Conservation (phyloP, 2,113 vertebrate species). For the Lamprologus tigripictilis region DNA sequence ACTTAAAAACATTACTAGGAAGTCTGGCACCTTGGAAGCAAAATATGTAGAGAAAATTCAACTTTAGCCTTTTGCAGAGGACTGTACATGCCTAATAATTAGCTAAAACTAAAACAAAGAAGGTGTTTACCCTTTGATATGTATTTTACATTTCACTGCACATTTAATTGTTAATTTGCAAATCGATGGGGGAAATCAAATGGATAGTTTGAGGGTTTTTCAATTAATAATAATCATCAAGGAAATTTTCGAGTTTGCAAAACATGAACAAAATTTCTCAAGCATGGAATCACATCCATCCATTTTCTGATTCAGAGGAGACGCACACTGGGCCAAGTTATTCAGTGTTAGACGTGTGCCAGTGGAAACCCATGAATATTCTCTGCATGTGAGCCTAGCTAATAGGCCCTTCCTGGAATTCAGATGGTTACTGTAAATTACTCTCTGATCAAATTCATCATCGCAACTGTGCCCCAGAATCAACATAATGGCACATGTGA, state of each 20-base stretch:
- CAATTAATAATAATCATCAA: not conserved
- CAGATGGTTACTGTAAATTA: constrained; percentile 2
- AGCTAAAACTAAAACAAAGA: not conserved
- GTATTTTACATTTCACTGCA: not conserved
- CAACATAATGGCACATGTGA: not conserved
- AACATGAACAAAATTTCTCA: not conserved
- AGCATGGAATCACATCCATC: not conserved
- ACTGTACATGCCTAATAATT: not conserved
- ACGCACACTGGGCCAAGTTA: not conserved
- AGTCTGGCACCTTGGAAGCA: not conserved
- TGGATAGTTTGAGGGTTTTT: not conserved
- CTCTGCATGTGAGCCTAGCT: not conserved
- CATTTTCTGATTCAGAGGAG: not conserved
- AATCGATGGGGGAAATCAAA: not conserved
- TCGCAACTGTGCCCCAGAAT: not conserved
- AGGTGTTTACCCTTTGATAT: not conserved
- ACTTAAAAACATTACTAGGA: not conserved
- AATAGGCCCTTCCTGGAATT: constrained; percentile 5
- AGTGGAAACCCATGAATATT: not conserved
- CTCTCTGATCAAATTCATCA: constrained; percentile 14
- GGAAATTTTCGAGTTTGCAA: not conserved
- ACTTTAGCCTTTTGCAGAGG: not conserved
- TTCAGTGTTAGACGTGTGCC: not conserved
- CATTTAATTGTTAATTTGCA: not conserved
- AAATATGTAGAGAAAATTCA: not conserved